These are phyloP conservation scores for Leptogaster cylindrica DNA, from an alignment of 2,888 invertebrate species.

Conservation along the genomic window DNA sequence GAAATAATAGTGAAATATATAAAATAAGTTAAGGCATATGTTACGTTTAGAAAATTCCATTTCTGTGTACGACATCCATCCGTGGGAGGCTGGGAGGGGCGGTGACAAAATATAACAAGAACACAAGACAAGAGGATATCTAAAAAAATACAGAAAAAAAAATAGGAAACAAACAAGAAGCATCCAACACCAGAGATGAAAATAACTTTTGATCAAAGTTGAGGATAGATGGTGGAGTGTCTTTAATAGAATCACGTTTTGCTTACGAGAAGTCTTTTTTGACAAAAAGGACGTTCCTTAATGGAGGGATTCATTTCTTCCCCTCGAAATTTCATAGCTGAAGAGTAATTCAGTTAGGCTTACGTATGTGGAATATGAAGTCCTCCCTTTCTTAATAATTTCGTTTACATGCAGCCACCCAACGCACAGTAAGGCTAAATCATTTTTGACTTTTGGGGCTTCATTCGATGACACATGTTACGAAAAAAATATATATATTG, in stretches of 20 bases:
- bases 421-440: constrained; percentile 6
- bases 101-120: neutral
- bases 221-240: constrained; percentile 17
- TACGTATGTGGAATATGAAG: constrained; percentile 17
- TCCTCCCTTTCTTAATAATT: constrained; percentile 12
- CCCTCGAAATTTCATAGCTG: neutral
- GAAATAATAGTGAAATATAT: constrained; percentile 16
- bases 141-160: too few species aligned
- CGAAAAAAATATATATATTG: constrained; percentile 7
- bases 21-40: neutral
- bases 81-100: neutral
- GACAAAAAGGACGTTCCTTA: constrained; percentile 16
- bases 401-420: constrained; percentile 30
- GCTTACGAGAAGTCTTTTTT: constrained; percentile 32
- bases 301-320: constrained; percentile 25
- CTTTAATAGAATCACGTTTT: constrained; percentile 37
- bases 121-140: neutral
- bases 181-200: neutral
- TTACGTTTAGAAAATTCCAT: neutral
- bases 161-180: neutral
- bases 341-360: constrained; percentile 17
- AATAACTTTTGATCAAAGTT: constrained; percentile 34
- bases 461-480: constrained; percentile 9
- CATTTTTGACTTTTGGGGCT: constrained; percentile 32
- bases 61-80: neutral